Evolutionary conservation across 2,888 invertebrate species (phyloP), one percentile per base, ranked within the genome.

Genomic region (Holacanthella duospinosa): DNA sequence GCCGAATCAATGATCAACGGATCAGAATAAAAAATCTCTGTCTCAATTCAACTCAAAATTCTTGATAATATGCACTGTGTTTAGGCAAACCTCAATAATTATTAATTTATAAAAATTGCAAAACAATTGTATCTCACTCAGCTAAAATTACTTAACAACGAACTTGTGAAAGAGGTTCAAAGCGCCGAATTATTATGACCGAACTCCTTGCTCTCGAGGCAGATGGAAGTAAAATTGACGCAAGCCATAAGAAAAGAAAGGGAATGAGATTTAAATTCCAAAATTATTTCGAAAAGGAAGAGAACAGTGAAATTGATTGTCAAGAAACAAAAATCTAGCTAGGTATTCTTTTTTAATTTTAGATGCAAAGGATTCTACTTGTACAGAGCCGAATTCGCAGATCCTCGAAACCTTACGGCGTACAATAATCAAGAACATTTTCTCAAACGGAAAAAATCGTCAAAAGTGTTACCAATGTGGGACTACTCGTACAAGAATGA

Each of bases 111-210:
- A 72, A 72, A 64, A 1, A 43, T 59, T 4, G 55, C 67, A 9
- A 85, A 84, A 68, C 74, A 79, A 19, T 74, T 88, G 29, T 79
- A 91, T 0, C 78, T 82, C 61, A 80, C 87, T 21, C 88, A 91
- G 74, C 77, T 89, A 59, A 79, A 82, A 64, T 79, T 93, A 2
- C 77, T 93, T 2, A 84, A 89, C 73, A 82, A 83, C 1, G 92
- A 93, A 0, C 83, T 84, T 74, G 79, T 88, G 0, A 84, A 84
- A 27, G 85, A 87, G 70, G 85, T 91, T 0, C 81, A 86, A 63
- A 86, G 86, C 64, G 77, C 88, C 28, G 84, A 86, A 60, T 59
- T 28, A 26, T 74, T 74, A 76, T 82, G 82, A 60, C 67, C 0
- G 66, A 66, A 16, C 28, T 68, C 6, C 44, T 66, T 9, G 43